Evolutionary conservation across 2,888 invertebrate genomes (phyloP).

Genomic region (Ptychoptera contaminata): DNA sequence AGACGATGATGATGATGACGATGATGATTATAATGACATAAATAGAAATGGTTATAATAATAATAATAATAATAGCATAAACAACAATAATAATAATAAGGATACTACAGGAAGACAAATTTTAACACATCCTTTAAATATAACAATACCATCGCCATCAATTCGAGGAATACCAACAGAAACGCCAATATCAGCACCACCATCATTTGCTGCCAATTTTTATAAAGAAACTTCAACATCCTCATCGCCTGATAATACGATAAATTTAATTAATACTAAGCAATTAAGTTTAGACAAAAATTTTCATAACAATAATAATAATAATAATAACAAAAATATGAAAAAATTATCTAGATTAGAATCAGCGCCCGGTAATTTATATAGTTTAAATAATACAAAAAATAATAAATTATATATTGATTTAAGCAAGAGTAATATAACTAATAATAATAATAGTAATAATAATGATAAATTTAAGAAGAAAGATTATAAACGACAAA

Average conservation of each 20-base stretch:
- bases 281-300: background rate
- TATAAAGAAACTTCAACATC: constrained; percentile 4
- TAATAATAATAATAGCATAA: constrained; percentile 1
- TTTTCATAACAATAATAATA: background rate
- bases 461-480: no score
- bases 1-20: no score
- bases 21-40: no score
- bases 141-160: background rate
- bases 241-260: background rate
- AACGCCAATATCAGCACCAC: constrained; percentile 4
- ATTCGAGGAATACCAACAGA: background rate
- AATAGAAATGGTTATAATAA: constrained; percentile 2
- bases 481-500: no score
- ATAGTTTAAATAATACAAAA: no score
- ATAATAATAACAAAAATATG: constrained; percentile 4
- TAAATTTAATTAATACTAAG: no score
- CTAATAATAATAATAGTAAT: no score
- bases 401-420: no score
- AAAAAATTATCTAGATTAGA: constrained; percentile 12
- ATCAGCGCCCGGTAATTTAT: constrained; percentile 11
- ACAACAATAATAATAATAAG: background rate
- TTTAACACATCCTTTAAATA: background rate
- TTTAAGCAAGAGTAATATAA: no score
- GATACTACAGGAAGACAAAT: background rate
- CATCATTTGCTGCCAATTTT: constrained; percentile 7